Conservation (phyloP, 2,113 vertebrate species). For the Onychostruthus taczanowskii region DNA sequence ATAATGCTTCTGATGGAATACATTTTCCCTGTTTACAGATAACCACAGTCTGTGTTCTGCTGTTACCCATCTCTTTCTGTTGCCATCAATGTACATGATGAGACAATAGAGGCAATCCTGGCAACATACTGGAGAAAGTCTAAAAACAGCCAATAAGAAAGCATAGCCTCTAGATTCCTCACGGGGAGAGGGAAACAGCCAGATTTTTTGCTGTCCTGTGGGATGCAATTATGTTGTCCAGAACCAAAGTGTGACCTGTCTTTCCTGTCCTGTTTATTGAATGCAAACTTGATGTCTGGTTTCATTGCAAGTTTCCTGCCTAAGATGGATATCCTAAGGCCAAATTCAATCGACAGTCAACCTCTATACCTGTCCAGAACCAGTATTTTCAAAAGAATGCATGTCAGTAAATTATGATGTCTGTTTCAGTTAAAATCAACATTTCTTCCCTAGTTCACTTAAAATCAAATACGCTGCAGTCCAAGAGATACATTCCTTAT, state of each 20-base stretch:
- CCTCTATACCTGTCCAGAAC: slow-evolving; percentile 55
- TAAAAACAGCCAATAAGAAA: slow-evolving; percentile 38
- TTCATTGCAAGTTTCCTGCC: slow-evolving; percentile 54
- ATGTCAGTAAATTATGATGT: slow-evolving; percentile 67
- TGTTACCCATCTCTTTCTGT: neutral
- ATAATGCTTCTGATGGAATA: neutral
- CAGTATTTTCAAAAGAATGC: slow-evolving; percentile 53
- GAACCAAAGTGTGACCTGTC: slow-evolving; percentile 43
- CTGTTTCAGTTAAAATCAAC: slow-evolving; percentile 74
- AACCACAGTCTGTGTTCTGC: neutral
- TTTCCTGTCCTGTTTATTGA: slow-evolving; percentile 55
- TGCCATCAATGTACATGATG: neutral
- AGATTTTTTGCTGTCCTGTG: slow-evolving; percentile 60
- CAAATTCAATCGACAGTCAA: slow-evolving; percentile 68
- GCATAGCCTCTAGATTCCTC: slow-evolving; percentile 24
- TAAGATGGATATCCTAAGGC: slow-evolving; percentile 60
- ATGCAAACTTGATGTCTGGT: slow-evolving; percentile 61
- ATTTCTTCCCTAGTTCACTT: slow-evolving; percentile 68
- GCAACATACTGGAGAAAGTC: neutral
- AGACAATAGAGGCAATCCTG: neutral
- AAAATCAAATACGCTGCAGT: slow-evolving; percentile 61
- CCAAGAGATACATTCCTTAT: slow-evolving; percentile 51
- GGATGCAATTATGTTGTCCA: slow-evolving; percentile 65
- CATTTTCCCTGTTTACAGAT: neutral
- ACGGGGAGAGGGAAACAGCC: neutral